Evolutionary conservation across 1,140 invertebrate species (phyloP).

Genomic region (Lanistes nyassanus): DNA sequence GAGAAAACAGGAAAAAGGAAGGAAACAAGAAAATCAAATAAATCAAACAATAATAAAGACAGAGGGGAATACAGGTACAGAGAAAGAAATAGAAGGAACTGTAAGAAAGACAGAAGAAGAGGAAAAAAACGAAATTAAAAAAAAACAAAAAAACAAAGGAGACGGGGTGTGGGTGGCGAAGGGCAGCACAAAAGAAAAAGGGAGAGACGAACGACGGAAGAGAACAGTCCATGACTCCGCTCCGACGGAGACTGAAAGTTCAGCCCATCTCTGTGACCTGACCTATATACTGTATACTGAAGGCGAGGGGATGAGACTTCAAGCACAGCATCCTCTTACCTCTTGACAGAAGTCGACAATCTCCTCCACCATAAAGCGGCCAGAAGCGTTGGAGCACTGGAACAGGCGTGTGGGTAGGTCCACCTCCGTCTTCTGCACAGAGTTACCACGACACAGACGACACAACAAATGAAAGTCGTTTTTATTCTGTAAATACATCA

Average conservation of each 20-base stretch:
- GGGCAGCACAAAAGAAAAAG: neutral
- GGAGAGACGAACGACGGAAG: neutral
- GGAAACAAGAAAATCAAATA: neutral
- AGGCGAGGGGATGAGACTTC: neutral
- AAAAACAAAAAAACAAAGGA: no score
- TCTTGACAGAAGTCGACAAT: conserved; percentile 68
- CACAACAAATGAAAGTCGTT: no score
- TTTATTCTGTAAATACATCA: no score
- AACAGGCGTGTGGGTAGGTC: conserved; percentile 71
- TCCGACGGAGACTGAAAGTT: no score
- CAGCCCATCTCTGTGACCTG: no score
- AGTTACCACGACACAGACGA: no score
- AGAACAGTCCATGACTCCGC: neutral
- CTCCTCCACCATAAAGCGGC: conserved; percentile 77
- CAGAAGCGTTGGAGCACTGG: conserved; percentile 72
- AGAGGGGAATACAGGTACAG: neutral
- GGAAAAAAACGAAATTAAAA: neutral
- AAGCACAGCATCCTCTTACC: conserved; percentile 42
- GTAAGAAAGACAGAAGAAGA: neutral
- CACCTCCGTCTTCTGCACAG: neutral
- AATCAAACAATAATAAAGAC: no score
- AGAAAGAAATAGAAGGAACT: neutral
- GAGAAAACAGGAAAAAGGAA: no score
- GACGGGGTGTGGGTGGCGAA: neutral
- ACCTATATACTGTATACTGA: no score